These are phyloP conservation scores for Gobio occitaniae DNA, from an alignment of 2,797 vertebrate genomes.

Conservation along the genomic window DNA sequence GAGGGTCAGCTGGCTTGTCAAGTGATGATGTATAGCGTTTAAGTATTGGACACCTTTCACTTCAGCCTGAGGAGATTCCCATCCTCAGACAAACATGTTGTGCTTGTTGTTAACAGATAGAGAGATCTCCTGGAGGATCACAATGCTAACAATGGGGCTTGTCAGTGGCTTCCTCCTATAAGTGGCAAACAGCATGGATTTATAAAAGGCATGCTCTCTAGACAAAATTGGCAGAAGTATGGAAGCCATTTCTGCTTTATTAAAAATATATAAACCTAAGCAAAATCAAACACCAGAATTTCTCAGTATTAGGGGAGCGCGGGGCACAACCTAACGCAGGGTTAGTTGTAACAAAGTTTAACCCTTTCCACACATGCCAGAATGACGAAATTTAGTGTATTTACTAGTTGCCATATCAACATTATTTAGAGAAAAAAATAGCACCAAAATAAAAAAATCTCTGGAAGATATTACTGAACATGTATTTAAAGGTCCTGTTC, in stretches of 20 bases:
- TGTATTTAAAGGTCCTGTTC: too few relatives aligned
- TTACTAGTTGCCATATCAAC: too few relatives aligned
- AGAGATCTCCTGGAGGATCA: slow-evolving; percentile 38
- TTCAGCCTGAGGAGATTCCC: slow-evolving; percentile 18
- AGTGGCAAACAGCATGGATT: not conserved
- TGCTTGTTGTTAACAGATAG: slow-evolving; percentile 46
- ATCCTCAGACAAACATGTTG: slow-evolving; percentile 16
- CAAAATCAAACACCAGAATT: not conserved
- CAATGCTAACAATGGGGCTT: slow-evolving; percentile 37
- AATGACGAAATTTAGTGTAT: too few relatives aligned
- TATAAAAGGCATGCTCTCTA: not conserved
- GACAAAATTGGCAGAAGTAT: slow-evolving; percentile 8
- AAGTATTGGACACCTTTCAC: slow-evolving; percentile 44
- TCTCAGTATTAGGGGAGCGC: not conserved
- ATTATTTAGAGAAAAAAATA: too few relatives aligned
- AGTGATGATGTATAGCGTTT: slow-evolving; percentile 45
- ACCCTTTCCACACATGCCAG: too few relatives aligned
- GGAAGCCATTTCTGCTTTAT: not conserved
- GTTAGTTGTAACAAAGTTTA: too few relatives aligned
- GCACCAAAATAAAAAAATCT: too few relatives aligned
- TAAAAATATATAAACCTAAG: too few relatives aligned
- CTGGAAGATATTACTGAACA: too few relatives aligned
- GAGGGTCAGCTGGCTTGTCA: slow-evolving; percentile 24
- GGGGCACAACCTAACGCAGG: too few relatives aligned
- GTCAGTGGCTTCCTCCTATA: slow-evolving; percentile 39